Base-by-base conservation (phyloP, 2,888 invertebrate genomes). In the Tiliacea aurago region DNA sequence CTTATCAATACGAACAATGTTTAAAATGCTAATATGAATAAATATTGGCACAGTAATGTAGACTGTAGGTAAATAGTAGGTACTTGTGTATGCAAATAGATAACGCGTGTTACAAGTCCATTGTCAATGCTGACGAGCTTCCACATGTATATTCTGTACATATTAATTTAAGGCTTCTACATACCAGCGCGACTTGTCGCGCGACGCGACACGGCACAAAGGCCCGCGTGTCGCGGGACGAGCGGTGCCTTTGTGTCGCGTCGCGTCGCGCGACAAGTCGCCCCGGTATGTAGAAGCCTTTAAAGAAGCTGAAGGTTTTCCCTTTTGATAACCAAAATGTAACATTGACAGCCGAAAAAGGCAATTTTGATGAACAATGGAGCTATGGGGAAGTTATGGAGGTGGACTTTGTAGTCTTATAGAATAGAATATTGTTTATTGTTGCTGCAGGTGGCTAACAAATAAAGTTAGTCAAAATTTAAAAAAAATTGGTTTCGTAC, bases 71-170 rank as follows among this genome's bases (percentile, higher is more conserved):
- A 80, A 62, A 59, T 58, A 63, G 45, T 69, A 73, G 65, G 72
- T 70, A 70, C 28, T 55, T 64, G 2, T 37, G 55, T 74, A 79
- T 70, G 83, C 47, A 67, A 49, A 74, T 56, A 70, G 79, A 82
- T 85, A 78, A 75, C 74, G 64, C 73, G 28, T 11, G 37, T 59
- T 76, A 79, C 6, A 41, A 85, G 71, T 84, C 82, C 88, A 88
- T 86, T 89, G 86, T 86, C 89, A 89, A 85, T 81, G 85, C 75
- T 77, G 70, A 51, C 55, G 53, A 68, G 18, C 13, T 51, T 33
- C 5, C 55, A 43, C n/a, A 62, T 45, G 41, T 76, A 37, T 55
- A n/a, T 20, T 37, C 43, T 47, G 45, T 81, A 63, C 45, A 78
- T 79, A 79, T 20, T 82, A n/a, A 65, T 64, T 45, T 33, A n/a